Base-by-base conservation (phyloP, 1,140 invertebrate genomes). In the Rhysida immarginata region DNA sequence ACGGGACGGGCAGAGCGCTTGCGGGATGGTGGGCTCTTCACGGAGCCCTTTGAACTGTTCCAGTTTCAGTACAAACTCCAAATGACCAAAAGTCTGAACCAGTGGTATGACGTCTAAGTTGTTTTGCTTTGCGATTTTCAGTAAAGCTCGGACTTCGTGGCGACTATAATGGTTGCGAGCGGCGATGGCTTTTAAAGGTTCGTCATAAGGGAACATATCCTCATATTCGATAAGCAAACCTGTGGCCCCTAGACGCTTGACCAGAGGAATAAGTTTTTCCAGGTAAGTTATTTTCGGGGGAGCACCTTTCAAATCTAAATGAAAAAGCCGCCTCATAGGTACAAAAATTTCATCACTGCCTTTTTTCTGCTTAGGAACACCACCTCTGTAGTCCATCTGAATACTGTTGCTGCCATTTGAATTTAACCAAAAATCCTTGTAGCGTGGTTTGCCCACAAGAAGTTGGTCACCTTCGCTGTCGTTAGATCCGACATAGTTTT, bases 141-240 rank as follows among this genome's bases (percentile, higher is more conserved):
- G 66, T 55, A 92, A 78, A 18, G 75, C 73, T 16, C 64, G 61
- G 1, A 94, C 78, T 60, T 93, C 81, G 29, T 73, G 66, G 61
- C 69, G 74, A 0, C 76, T 78, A 65, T 96, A 97, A 51, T 81
- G 80, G 74, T 93, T 87, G 26, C 71, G 73, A 2, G 89, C 83
- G 1, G 79, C 74, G 5, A 94, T 70, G 1, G 74, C 69, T n/a
- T 70, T 70, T 2, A 97, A 67, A 0, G 70, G 67, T 0, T 81
- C 87, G 23, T 72, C 74, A 69, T 85, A 97, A 0, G 94, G 94
- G 71, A 97, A 98, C 87, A 94, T 96, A 64, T 99, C 95, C 73
- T 98, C 95, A 74, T 96, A 98, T 70, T 98, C 95, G 53, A 96
- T 71, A 1, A 96, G 72, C 24, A 96, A 69, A 1, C 89, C 91